Evolutionary conservation across 2,113 vertebrate genomes (phyloP).

Genomic region (Mystacornis crossleyi): DNA sequence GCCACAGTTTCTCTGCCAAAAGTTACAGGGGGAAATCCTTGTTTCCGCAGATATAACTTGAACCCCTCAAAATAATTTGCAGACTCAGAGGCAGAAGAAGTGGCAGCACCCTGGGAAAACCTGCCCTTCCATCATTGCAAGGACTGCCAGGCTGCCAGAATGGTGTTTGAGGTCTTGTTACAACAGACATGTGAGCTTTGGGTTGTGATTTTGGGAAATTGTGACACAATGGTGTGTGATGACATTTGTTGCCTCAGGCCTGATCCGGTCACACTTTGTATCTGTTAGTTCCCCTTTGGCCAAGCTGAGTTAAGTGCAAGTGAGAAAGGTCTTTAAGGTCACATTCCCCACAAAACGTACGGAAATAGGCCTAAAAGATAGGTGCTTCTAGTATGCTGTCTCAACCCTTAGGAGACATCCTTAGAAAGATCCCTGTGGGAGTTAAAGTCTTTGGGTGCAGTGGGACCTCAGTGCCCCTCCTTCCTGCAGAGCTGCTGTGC

Average conservation of each 20-base stretch:
- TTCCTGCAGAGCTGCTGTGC: not conserved
- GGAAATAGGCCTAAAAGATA: not conserved
- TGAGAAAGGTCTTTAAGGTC: not conserved
- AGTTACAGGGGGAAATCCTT: not conserved
- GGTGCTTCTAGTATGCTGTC: not conserved
- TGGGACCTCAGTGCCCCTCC: not conserved
- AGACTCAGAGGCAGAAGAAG: not conserved
- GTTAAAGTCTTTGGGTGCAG: not conserved
- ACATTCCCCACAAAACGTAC: not conserved
- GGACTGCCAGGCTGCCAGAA: not conserved
- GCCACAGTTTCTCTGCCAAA: not conserved
- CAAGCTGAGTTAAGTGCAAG: not conserved
- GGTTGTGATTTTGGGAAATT: not conserved
- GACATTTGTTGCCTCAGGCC: not conserved
- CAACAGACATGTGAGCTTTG: not conserved
- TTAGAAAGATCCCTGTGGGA: not conserved
- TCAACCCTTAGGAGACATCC: not conserved
- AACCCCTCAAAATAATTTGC: not conserved
- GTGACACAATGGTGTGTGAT: rapidly evolving
- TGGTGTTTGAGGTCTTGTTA: not conserved
- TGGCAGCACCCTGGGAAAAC: not conserved
- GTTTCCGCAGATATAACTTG: not conserved
- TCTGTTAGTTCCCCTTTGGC: not conserved
- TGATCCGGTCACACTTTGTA: not conserved
- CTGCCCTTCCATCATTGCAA: not conserved